These are phyloP conservation scores for Cerastis rubricosa DNA, from an alignment of 2,888 invertebrate species.

Conservation along the genomic window DNA sequence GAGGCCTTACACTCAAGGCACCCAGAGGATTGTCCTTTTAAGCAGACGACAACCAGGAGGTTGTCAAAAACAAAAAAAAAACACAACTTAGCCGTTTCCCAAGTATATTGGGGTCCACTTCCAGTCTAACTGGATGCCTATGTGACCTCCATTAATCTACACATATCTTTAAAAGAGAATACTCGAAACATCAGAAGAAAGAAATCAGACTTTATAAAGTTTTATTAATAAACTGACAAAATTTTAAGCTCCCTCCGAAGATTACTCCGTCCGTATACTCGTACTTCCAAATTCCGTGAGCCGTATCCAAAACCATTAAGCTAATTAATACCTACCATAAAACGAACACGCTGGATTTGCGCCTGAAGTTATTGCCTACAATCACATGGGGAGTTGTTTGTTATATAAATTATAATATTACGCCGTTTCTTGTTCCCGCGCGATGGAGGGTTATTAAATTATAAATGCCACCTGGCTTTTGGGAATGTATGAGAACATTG, in stretches of 20 bases:
- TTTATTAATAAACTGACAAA: neutral
- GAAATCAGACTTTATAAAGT: neutral
- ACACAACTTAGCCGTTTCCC: neutral
- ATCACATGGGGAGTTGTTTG: conserved; percentile 58
- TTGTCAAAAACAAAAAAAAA: too few species aligned
- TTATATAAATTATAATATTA: conserved; percentile 45
- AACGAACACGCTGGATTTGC: conserved; percentile 61
- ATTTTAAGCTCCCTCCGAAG: conserved; percentile 12
- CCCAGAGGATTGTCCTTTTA: too few species aligned
- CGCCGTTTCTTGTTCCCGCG: conserved; percentile 31
- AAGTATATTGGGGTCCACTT: neutral
- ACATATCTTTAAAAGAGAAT: too few species aligned
- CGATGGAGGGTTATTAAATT: conserved; percentile 41
- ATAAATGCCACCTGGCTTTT: conserved; percentile 40
- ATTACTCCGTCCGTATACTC: neutral
- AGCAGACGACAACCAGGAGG: too few species aligned
- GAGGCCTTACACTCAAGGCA: too few species aligned
- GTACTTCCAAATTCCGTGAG: conserved; percentile 29
- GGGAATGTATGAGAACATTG: conserved; percentile 3
- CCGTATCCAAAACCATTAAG: conserved; percentile 26
- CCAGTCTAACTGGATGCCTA: neutral
- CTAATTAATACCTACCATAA: conserved; percentile 72
- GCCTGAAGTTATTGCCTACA: conserved; percentile 65
- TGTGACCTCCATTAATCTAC: too few species aligned
- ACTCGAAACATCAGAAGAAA: neutral